Conservation (phyloP, 2,113 vertebrate species). For the Opisthocomus hoazin region DNA sequence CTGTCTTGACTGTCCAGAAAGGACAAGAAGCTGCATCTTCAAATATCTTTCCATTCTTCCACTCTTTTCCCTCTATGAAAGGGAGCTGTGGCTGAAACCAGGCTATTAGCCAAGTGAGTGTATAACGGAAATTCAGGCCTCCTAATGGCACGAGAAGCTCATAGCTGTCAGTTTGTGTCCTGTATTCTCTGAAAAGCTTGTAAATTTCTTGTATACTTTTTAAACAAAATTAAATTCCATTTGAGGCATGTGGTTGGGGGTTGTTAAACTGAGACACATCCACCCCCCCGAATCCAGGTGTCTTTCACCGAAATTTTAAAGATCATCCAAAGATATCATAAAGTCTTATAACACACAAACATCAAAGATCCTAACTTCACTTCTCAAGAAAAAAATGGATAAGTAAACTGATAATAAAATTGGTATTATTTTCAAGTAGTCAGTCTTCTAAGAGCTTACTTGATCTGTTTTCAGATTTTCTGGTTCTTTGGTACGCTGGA, state of each 20-base stretch:
- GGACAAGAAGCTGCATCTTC: neutral
- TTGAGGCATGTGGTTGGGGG: accelerated
- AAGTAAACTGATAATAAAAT: neutral
- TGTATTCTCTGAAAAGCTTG: neutral
- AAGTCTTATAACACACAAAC: neutral
- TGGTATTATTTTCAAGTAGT: neutral
- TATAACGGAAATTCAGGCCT: neutral
- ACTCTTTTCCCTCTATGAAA: neutral
- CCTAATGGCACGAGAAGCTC: neutral
- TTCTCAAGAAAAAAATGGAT: neutral
- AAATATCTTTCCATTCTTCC: neutral
- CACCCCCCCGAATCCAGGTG: accelerated
- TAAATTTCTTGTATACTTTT: neutral
- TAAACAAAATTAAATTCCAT: neutral
- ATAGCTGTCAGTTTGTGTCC: neutral
- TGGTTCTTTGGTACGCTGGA: neutral
- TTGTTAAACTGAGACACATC: neutral
- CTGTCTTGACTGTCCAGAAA: constrained; percentile 5
- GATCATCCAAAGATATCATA: neutral
- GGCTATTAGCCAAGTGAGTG: neutral
- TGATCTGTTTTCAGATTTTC: neutral
- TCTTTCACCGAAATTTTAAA: neutral
- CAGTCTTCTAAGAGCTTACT: neutral
- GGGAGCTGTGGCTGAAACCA: neutral
- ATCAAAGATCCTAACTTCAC: neutral